phyloP scores from a whole-genome alignment of 64 coral and sea anemone species.

The Anthopleura sola region DNA sequence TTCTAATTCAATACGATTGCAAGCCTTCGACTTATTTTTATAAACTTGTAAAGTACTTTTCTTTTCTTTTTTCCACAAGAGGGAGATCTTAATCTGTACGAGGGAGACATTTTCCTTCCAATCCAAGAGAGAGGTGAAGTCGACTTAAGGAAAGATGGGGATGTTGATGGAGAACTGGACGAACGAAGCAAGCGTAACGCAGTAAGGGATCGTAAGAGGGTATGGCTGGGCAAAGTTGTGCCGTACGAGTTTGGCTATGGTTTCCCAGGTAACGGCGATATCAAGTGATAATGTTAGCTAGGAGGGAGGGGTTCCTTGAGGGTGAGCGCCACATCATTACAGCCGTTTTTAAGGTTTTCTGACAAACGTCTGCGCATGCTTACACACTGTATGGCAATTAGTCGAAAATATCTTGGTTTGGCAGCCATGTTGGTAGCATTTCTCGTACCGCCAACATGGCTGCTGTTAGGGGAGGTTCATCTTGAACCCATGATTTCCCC shows the following conservation, averaged over 20 bases:
- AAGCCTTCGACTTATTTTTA: not conserved
- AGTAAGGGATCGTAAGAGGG: not conserved
- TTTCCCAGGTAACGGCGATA: constrained; percentile 7
- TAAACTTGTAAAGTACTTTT: not conserved
- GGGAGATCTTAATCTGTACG: constrained; percentile 6
- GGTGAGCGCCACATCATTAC: not conserved
- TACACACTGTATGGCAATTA: no score
- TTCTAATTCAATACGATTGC: not conserved
- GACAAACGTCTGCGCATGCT: no score
- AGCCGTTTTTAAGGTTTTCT: no score
- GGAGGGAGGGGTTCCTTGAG: no score
- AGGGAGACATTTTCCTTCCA: constrained; percentile 9
- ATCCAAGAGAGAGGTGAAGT: not conserved
- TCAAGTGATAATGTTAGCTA: not conserved
- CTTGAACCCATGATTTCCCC: no score
- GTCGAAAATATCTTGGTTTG: no score
- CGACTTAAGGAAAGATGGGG: constrained; percentile 2
- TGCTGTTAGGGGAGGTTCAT: no score
- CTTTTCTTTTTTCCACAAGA: not conserved
- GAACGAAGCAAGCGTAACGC: constrained; percentile 8
- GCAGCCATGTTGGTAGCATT: no score
- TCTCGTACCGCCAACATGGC: no score
- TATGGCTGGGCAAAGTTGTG: constrained; percentile 12
- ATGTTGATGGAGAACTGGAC: not conserved
- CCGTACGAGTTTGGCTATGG: constrained; percentile 17